These are phyloP conservation scores for Leucopsar rothschildi DNA, from an alignment of 2,113 vertebrate genomes.

Conservation along the genomic window DNA sequence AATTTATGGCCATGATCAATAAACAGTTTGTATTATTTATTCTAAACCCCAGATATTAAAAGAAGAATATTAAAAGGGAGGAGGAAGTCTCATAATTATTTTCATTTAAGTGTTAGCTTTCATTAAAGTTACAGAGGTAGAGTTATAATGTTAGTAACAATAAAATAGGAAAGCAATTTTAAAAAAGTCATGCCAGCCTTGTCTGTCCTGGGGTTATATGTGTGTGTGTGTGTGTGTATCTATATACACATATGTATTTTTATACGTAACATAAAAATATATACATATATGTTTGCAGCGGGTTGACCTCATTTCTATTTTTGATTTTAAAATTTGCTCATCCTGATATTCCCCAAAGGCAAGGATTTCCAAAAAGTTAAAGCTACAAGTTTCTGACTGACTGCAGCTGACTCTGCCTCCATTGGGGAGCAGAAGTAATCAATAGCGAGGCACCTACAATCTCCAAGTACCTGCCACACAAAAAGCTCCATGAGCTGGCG, in stretches of 20 bases:
- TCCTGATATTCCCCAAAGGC: not conserved
- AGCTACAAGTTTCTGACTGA: not conserved
- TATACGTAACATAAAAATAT: no score
- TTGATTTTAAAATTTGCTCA: not conserved
- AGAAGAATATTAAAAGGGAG: not conserved
- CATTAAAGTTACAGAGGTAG: not conserved
- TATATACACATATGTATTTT: no score
- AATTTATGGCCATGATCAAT: not conserved
- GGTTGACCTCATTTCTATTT: not conserved
- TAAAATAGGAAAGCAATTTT: not conserved
- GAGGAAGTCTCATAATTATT: not conserved
- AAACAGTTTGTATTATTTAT: not conserved
- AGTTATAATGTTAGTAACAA: not conserved
- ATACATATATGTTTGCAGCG: not conserved
- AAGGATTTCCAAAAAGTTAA: not conserved
- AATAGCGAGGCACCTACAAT: not conserved
- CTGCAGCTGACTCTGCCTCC: not conserved
- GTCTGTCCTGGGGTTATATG: not conserved
- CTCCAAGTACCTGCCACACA: not conserved
- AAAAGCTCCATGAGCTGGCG: not conserved
- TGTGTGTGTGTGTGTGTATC: fast-evolving
- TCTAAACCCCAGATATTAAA: not conserved
- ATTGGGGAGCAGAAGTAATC: not conserved
- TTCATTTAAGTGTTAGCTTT: not conserved
- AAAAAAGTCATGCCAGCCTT: not conserved